Percentiles rank a stretch among this genome's conserved stretches.
These are phyloP conservation scores for Nerophis ophidion DNA, from an alignment of 2,113 vertebrate species.

Conservation along the genomic window DNA sequence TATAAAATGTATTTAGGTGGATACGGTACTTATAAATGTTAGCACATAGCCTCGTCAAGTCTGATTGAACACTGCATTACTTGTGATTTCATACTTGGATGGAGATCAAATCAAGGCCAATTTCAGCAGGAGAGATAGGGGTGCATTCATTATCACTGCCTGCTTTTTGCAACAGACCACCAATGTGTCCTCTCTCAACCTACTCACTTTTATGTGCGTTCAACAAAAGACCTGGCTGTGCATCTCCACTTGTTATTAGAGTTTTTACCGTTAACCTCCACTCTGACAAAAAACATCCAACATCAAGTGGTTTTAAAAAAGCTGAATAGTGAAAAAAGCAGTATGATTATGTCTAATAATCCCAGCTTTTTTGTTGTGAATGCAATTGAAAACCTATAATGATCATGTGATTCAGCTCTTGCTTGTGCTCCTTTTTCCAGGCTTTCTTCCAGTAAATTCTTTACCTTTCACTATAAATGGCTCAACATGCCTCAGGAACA, in stretches of 20 bases:
- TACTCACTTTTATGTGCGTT: constrained; percentile 31
- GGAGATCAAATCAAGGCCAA: constrained; percentile 49
- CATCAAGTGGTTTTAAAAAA: constrained; percentile 34
- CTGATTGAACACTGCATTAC: constrained; percentile 14
- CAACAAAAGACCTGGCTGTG: constrained; percentile 42
- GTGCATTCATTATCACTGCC: constrained; percentile 38
- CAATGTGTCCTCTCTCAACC: constrained; percentile 14
- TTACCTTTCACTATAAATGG: neutral
- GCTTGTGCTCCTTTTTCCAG: neutral
- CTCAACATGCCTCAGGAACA: neutral
- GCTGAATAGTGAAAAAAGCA: constrained; percentile 25
- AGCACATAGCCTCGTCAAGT: constrained; percentile 10
- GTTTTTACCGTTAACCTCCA: constrained; percentile 36
- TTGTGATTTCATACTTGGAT: constrained; percentile 48
- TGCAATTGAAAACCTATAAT: neutral
- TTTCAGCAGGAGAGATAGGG: constrained; percentile 36
- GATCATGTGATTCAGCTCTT: neutral
- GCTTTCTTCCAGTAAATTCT: neutral
- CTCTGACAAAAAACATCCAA: neutral
- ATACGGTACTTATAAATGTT: constrained; percentile 28
- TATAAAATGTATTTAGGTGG: constrained; percentile 14
- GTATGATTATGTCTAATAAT: constrained; percentile 6
- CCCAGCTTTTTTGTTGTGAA: too few species aligned
- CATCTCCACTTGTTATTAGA: constrained; percentile 32
- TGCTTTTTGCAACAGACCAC: constrained; percentile 32